phyloP scores from a whole-genome alignment of 2,113 vertebrate genomes.

The Cephalopholis sonnerati region DNA sequence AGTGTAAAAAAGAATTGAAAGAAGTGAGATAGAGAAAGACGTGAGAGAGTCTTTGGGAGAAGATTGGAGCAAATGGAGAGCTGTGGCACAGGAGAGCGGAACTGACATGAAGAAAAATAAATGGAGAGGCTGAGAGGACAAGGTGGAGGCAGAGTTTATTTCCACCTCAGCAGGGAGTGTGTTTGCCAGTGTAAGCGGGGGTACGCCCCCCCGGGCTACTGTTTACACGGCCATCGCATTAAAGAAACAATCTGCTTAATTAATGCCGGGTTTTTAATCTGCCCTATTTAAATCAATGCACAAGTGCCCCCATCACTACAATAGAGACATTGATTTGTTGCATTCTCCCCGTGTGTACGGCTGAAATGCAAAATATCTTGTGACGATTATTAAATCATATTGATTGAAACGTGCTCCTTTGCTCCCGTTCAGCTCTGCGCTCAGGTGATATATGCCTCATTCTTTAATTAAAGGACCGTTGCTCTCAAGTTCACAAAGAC shows the following conservation, averaged over 20 bases:
- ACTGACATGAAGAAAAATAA: neutral
- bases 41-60: neutral
- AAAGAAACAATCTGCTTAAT: conserved; percentile 64
- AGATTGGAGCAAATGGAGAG: neutral
- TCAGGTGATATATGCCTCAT: conserved; percentile 12
- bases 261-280: conserved; percentile 51
- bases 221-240: conserved; percentile 21
- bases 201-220: neutral
- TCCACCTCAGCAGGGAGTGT: conserved; percentile 32
- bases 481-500: conserved; percentile 14
- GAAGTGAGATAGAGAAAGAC: neutral
- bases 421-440: neutral
- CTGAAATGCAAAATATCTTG: conserved; percentile 20
- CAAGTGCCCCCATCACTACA: conserved; percentile 21
- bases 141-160: neutral
- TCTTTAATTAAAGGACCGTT: conserved; percentile 39
- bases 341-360: neutral
- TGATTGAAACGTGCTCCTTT: conserved; percentile 14
- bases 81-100: neutral
- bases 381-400: conserved; percentile 43
- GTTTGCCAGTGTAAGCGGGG: neutral
- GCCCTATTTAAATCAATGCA: conserved; percentile 32
- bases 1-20: neutral
- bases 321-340: conserved; percentile 47
- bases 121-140: too few species aligned